Evolutionary conservation across 2,797 vertebrate genomes (phyloP), one percentile per base, ranked within the genome.

Genomic region (Holocentrus rufus): DNA sequence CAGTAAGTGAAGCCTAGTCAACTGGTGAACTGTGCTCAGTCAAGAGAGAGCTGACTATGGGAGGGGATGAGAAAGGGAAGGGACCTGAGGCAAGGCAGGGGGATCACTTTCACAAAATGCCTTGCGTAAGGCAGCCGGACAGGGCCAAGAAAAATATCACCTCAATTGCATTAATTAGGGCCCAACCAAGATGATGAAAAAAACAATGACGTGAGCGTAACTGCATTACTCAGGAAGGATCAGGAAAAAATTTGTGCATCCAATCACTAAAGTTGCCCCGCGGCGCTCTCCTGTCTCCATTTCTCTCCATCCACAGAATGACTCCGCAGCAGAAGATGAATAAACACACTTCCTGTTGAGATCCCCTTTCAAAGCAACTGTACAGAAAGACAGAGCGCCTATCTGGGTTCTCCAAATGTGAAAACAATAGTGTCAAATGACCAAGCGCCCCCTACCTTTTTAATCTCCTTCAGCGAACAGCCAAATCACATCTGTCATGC

Each of bases 141-240:
- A 3, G 65, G 71, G 94, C 95, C 95, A 96, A 96, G 83, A 94
- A 91, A 93, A 95, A 95, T 92, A 95, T 94, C 92, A 94, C 92
- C 92, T 93, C 92, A 85, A 86, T 87, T 93, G 90, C 92, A 87
- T 94, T 93, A 95, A 95, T 94, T 94, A 94, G 90, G 92, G 52
- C 53, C 36, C 23, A 66, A 81, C 73, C 74, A 74, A 83, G 59
- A 84, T 15, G 74, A 74, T 76, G 83, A 88, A 86, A 64, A 23
- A 90, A 88, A 84, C 80, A 90, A 90, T 92, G 90, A 94, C 64
- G 82, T 93, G 77, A 87, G 79, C 76, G 77, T 62, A 86, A 85
- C 65, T 78, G 74, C 79, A 78, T 85, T 85, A 86, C 87, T 88
- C 47, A 74, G 70, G 77, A 65, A 63, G 17, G 60, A 60, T 65